Base-by-base conservation (phyloP, 2,888 invertebrate genomes). In the Anthoptus insignis region DNA sequence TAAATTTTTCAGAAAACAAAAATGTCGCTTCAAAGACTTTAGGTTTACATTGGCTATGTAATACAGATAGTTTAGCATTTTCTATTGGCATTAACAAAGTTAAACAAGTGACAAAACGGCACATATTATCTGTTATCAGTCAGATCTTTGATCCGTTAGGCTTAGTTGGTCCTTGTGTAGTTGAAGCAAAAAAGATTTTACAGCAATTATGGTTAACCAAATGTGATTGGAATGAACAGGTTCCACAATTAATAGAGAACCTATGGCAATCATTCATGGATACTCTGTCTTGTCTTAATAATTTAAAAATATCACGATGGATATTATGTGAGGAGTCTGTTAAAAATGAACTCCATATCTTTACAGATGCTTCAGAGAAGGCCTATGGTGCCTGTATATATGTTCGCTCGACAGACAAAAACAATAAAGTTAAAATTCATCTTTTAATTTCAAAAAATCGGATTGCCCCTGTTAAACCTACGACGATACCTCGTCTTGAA, bases 101-200 rank as follows among this genome's bases (percentile, higher is more conserved):
- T 32, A 32, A 32, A 32, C 4, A 2, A 9, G 32, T 32, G 32
- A 76, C 76, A 39, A 77, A 77, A 63, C 70, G 73, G 2, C 8
- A 24, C 8, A 70, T 71, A 29, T 59, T 71, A 19, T 72, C 72
- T 9, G 39, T 60, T 3, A 68, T 72, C 2, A 59, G 60, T 54
- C 67, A 73, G 59, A 47, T 71, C 8, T 73, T 70, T 64, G 73
- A 73, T 34, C 73, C 73, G 1, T 24, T 73, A 19, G 73, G 73
- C 16, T 57, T 73, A 1, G 53, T 71, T 0, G 65, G 65, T 2
- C 73, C 73, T 9, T 66, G 65, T 13, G 56, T 65, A 9, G 57
- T 69, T 2, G 57, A 65, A 49, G 69, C 71, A n/a, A 71, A 71
- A 64, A 42, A 64, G 0, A 58, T 70, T 5, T 59, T 72, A 56